These are phyloP conservation scores for Isurus oxyrinchus DNA, from an alignment of 2,113 vertebrate species.

Conservation along the genomic window DNA sequence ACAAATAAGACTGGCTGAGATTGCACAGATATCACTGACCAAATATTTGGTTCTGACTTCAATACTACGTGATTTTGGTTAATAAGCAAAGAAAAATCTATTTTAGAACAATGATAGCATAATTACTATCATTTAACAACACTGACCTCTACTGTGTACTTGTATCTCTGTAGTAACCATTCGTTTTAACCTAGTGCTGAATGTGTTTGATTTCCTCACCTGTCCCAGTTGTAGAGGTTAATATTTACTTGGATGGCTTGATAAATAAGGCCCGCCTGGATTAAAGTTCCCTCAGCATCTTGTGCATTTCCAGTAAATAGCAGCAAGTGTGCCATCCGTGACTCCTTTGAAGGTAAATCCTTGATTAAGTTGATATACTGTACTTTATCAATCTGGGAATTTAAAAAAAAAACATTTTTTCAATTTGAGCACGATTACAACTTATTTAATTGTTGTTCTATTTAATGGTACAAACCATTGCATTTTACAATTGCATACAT, in stretches of 20 bases:
- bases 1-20: background rate
- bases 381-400: slow-evolving; percentile 77
- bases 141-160: background rate
- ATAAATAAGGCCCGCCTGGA: slow-evolving; percentile 81
- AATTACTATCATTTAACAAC: background rate
- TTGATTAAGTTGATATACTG: slow-evolving; percentile 85
- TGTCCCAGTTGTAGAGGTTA: slow-evolving; percentile 89
- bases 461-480: background rate
- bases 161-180: background rate
- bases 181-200: background rate
- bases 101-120: background rate
- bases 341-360: slow-evolving; percentile 85
- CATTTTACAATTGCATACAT: background rate
- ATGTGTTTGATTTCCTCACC: slow-evolving; percentile 54
- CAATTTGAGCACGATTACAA: background rate
- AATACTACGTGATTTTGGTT: background rate
- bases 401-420: slow-evolving; percentile 19
- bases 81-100: background rate
- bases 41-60: background rate
- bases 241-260: slow-evolving; percentile 89
- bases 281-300: slow-evolving; percentile 77
- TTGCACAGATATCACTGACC: background rate
- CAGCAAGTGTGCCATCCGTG: slow-evolving; percentile 76
- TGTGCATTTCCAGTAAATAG: slow-evolving; percentile 83
- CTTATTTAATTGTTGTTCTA: background rate